A percentile compares a stretch with the other conserved stretches of the same genome.
Conservation (phyloP, 2,888 invertebrate species). For the Eupithecia vulgata region DNA sequence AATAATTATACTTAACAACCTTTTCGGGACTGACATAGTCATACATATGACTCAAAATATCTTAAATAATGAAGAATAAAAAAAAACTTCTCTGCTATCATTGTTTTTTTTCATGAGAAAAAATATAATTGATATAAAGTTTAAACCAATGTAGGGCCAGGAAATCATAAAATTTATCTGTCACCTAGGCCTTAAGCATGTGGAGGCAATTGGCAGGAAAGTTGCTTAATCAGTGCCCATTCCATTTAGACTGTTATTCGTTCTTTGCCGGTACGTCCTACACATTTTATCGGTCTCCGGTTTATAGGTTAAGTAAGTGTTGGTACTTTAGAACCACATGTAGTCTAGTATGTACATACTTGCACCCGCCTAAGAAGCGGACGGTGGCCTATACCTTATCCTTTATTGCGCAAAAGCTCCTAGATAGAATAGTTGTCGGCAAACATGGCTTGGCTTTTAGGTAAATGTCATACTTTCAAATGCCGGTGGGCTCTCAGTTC, state of each 20-base stretch:
- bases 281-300: background rate
- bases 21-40: too few relatives aligned
- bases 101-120: background rate
- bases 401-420: slow-evolving; percentile 12
- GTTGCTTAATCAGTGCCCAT: slow-evolving; percentile 36
- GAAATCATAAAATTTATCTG: background rate
- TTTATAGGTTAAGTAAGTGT: background rate
- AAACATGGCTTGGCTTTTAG: background rate
- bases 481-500: background rate
- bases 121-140: background rate
- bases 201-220: slow-evolving; percentile 24
- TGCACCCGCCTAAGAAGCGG: background rate
- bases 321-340: background rate
- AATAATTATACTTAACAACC: too few relatives aligned
- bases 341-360: background rate
- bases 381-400: background rate
- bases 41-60: too few relatives aligned
- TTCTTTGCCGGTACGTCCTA: background rate
- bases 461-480: background rate
- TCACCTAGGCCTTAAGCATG: slow-evolving; percentile 10
- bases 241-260: slow-evolving; percentile 24
- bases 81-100: background rate
- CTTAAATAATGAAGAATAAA: too few relatives aligned
- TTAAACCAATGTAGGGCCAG: background rate
- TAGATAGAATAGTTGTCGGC: background rate